Evolutionary conservation across 1,140 invertebrate genomes (phyloP).

Genomic region (Meloidogyne exigua): DNA sequence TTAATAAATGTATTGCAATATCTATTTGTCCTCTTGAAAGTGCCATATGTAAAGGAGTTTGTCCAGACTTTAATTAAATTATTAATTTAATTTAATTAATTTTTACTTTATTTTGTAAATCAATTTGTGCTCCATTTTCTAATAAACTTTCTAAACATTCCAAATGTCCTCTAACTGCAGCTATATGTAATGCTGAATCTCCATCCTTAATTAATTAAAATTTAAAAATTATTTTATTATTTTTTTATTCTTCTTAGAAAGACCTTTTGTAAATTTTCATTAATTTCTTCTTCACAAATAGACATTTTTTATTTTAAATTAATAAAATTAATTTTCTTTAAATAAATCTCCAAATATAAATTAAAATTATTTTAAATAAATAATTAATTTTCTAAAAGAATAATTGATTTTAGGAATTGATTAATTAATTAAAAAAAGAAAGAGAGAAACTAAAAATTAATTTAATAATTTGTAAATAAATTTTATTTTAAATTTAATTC

Average conservation of each 20-base stretch:
- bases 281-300: not conserved
- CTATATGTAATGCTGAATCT: constrained; percentile 70
- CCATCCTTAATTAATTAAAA: constrained; percentile 64
- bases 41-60: constrained; percentile 72
- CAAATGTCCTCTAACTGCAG: constrained; percentile 68
- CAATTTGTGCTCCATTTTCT: constrained; percentile 87
- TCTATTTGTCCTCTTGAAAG: constrained; percentile 69
- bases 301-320: not conserved
- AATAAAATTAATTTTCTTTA: not conserved
- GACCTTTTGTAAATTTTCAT: not conserved
- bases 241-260: not conserved
- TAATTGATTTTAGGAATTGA: no score
- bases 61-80: constrained; percentile 54
- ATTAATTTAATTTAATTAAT: constrained; percentile 50
- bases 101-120: constrained; percentile 68
- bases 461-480: no score
- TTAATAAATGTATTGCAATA: constrained; percentile 83
- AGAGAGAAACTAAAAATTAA: no score
- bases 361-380: no score
- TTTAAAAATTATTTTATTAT: not conserved
- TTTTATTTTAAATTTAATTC: no score
- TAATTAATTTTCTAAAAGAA: no score
- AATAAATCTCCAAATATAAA: not conserved
- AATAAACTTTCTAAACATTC: constrained; percentile 81
- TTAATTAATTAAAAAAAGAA: no score